Base-by-base conservation (phyloP, 1,140 invertebrate genomes). In the Asobara japonica region DNA sequence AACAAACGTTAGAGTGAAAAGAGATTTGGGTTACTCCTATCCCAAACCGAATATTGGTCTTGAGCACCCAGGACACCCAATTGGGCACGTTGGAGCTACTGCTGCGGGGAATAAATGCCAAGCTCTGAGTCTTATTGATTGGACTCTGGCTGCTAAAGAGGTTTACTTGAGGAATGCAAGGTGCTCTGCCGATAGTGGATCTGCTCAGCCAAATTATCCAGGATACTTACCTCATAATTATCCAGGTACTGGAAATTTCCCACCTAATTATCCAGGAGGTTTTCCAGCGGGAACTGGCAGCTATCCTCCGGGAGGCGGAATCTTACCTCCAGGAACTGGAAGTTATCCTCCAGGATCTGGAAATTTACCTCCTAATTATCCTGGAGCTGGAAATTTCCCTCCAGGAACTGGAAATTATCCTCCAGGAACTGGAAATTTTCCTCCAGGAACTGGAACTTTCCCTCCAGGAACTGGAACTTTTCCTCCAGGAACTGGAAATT, bases 21-120 rank as follows among this genome's bases (percentile, higher is more conserved):
- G 82, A n/a, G 62, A 79, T 7, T 22, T 77, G 1, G 82, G 82
- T 0, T 83, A 84, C 69, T 79, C 64, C 0, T 84, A 84, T 71
- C 30, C 76, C 1, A 76, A 72, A 11, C 83, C 83, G 18, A 73
- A 60, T 31, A 62, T 74, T 16, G 66, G 27, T 25, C 38, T 60
- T 64, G 69, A 33, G 45, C 30, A 72, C 56, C 65, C 11, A 67
- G 73, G 65, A 16, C 66, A n/a, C 31, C 51, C 3, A 22, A 18
- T 18, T 3, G 41, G 69, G 2, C 11, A 7, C 8, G 48, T 51
- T 8, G 72, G 72, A 2, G 71, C 56, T 8, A 72, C 38, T 51
- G 16, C 65, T 8, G 51, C 74, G n/a, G 3, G 48, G 10, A 22
- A 18, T 5, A 61, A 31, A 1, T 85, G 83, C 74, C 78, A 83